phyloP scores from a whole-genome alignment of 1,140 invertebrate species.

The Hirudo medicinalis region DNA sequence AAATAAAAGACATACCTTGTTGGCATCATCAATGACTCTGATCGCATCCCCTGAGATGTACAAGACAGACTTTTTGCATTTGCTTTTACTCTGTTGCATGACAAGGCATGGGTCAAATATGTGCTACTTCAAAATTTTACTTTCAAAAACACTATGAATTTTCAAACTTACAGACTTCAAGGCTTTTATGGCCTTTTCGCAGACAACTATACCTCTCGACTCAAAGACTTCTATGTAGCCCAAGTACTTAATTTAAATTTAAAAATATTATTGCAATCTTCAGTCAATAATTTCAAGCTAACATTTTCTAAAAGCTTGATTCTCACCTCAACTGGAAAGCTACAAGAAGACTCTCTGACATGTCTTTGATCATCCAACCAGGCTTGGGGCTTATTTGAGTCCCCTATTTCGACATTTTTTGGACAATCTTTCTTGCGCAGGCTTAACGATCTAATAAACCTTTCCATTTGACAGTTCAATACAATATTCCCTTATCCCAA shows the following conservation, averaged over 20 bases:
- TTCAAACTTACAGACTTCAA: conserved; percentile 37
- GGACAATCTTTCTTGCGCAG: conserved; percentile 29
- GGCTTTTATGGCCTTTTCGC: conserved; percentile 90
- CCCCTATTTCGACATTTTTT: conserved; percentile 42
- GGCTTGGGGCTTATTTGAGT: conserved; percentile 85
- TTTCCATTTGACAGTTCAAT: conserved; percentile 31
- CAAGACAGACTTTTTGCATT: conserved; percentile 49
- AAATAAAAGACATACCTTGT: conserved; percentile 60
- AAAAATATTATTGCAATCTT: conserved; percentile 20
- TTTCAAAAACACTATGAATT: background rate
- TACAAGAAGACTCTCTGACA: conserved; percentile 84
- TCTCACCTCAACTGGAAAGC: conserved; percentile 80
- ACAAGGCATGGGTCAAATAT: too few species aligned
- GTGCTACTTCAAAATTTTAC: too few species aligned
- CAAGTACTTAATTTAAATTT: conserved; percentile 59
- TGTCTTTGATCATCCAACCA: conserved; percentile 96
- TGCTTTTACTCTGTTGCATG: conserved; percentile 30
- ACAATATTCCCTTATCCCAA: too few species aligned
- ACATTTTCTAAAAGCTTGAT: conserved; percentile 15
- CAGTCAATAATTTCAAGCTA: background rate
- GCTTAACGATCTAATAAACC: conserved; percentile 36
- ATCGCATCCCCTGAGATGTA: conserved; percentile 94
- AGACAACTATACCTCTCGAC: conserved; percentile 96
- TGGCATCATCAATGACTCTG: conserved; percentile 93
- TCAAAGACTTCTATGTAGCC: conserved; percentile 98